Base-by-base conservation (phyloP, 1,140 invertebrate species). In the Drosophila gunungcola region DNA sequence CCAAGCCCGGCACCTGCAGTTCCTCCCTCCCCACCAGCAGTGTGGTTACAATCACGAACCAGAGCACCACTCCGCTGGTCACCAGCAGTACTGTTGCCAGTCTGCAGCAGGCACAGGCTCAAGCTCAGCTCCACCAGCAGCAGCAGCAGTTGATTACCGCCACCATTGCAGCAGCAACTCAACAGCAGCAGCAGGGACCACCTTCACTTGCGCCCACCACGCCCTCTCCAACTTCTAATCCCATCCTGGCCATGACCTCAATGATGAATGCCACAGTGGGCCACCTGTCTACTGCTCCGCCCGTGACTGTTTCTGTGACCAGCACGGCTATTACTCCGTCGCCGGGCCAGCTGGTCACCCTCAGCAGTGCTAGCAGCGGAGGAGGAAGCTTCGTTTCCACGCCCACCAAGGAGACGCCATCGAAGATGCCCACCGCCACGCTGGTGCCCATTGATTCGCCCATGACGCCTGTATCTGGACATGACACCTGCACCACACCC, bases 381-480 rank as follows among this genome's bases (percentile, higher is more conserved):
- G 29, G 46, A 48, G 46, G 46, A 32, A 34, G 45, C 34, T 13
- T 25, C 21, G 12, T 34, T 3, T 34, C 25, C 29, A 85, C 85
- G 48, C 86, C 86, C 29, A 74, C 78, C 48, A 79, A 91, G 78
- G 42, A 80, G n/a, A 58, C 43, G 32, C 38, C 36, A n/a, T 46
- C 46, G 3, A 68, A 55, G 56, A 45, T 45, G 13, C 62, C 32
- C 16, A 72, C 51, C 27, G 39, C 91, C 90, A 74, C 92, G 89
- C 58, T 91, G 91, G 93, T 80, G 92, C 93, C 77, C 67, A 93
- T 73, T 85, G 93, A 64, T 4, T 72, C 84, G 29, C 70, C 80
- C 4, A 29, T 77, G 48, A 21, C 73, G n/a, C 42, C 49, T 12
- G 36, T 13, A 6, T 12, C 29, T 9, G 43, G 43, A 0, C 79